phyloP scores from a whole-genome alignment of 2,888 invertebrate species.

The Azorinus chamasolen region DNA sequence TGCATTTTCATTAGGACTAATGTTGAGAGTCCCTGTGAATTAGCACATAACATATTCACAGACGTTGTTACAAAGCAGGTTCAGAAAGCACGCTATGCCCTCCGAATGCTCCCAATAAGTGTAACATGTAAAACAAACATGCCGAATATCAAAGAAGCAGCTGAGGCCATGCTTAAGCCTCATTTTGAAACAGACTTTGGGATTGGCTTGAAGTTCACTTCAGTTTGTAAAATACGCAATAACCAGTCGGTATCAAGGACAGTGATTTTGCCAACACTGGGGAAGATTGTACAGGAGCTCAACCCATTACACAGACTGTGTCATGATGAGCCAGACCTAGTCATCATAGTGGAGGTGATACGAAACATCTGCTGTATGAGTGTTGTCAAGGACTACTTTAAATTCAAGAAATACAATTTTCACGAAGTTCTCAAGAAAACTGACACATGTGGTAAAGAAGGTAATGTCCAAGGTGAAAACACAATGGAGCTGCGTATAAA shows the following conservation, averaged over 20 bases:
- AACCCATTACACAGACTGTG: constrained; percentile 91
- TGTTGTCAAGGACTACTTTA: constrained; percentile 92
- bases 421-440: constrained; percentile 87
- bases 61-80: constrained; percentile 91
- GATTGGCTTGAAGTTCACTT: constrained; percentile 71
- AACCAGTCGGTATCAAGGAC: constrained; percentile 89
- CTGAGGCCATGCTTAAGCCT: constrained; percentile 90
- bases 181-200: constrained; percentile 88
- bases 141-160: constrained; percentile 91
- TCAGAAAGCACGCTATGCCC: constrained; percentile 91
- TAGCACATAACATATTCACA: constrained; percentile 91
- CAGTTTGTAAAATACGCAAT: constrained; percentile 81
- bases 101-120: constrained; percentile 94
- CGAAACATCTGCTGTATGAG: constrained; percentile 93
- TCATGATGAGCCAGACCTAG: constrained; percentile 91
- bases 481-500: neutral
- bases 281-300: constrained; percentile 89
- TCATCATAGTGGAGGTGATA: constrained; percentile 94
- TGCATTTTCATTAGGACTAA: constrained; percentile 94
- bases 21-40: constrained; percentile 91
- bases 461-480: neutral
- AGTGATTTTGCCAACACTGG: constrained; percentile 89
- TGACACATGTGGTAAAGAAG: neutral
- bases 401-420: constrained; percentile 94
- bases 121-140: constrained; percentile 92